These are phyloP conservation scores for Meriones unguiculatus DNA, from an alignment of 2,113 vertebrate species.

Conservation along the genomic window DNA sequence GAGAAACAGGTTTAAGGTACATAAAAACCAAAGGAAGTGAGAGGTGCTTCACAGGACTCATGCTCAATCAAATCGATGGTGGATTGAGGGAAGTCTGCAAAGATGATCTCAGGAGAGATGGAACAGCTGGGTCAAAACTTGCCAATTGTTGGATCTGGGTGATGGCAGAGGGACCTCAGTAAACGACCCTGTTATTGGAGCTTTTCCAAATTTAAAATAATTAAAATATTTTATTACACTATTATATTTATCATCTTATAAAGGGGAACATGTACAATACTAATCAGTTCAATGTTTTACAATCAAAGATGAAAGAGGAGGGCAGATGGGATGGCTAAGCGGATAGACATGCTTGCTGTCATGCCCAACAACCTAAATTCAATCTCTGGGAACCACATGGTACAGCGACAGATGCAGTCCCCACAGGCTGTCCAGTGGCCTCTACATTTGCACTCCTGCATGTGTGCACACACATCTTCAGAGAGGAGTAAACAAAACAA, in stretches of 20 bases:
- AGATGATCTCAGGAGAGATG: background rate
- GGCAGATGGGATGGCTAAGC: background rate
- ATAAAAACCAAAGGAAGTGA: background rate
- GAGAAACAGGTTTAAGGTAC: background rate
- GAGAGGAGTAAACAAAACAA: background rate
- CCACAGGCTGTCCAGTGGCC: no score
- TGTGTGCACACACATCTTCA: background rate
- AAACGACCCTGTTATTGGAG: background rate
- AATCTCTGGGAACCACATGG: background rate
- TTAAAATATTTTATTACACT: background rate
- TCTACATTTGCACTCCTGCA: background rate
- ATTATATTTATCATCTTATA: background rate
- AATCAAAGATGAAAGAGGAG: background rate
- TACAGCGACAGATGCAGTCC: background rate
- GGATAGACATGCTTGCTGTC: background rate
- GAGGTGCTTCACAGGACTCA: background rate
- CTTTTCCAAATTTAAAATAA: background rate
- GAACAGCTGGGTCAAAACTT: background rate
- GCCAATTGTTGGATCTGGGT: background rate
- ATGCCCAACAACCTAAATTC: background rate
- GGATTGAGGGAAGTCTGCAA: background rate
- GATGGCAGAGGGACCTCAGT: background rate
- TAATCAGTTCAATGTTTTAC: background rate
- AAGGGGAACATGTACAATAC: background rate
- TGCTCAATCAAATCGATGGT: background rate